A percentile compares a stretch with the other conserved stretches of the same genome.
Evolutionary conservation across 2,113 vertebrate genomes (phyloP).

Genomic region (Turnix velox): DNA sequence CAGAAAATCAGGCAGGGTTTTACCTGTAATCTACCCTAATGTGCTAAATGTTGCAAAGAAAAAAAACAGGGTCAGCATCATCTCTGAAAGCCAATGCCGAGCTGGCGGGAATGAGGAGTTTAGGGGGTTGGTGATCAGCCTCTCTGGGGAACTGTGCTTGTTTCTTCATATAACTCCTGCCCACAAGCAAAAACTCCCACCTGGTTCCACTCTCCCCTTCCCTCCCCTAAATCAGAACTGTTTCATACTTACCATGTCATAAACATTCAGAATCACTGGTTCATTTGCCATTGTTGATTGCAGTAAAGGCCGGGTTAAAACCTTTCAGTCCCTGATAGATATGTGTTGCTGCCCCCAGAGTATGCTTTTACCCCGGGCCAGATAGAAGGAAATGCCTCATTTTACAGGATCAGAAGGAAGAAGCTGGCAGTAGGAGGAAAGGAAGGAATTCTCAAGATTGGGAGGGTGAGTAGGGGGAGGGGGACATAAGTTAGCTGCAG

Average conservation of each 20-base stretch:
- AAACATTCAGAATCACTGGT: conserved; percentile 93
- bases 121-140: neutral
- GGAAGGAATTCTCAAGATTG: neutral
- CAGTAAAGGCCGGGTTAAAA: conserved; percentile 12
- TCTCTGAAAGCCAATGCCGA: neutral
- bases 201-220: neutral
- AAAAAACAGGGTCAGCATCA: neutral
- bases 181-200: neutral
- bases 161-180: neutral
- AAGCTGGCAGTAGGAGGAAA: neutral
- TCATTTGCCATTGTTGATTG: conserved; percentile 88
- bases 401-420: neutral
- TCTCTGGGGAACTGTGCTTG: neutral
- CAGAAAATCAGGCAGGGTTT: neutral
- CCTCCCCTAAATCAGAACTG: neutral
- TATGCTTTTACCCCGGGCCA: conserved; percentile 54
- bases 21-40: neutral
- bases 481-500: conserved; percentile 5
- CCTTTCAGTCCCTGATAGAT: conserved; percentile 50
- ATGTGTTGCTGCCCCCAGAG: conserved; percentile 36
- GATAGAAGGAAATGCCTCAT: conserved; percentile 25
- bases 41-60: neutral
- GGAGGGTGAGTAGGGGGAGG: too few species aligned
- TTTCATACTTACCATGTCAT: conserved; percentile 88
- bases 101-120: neutral